These are phyloP conservation scores for Denticeps clupeoides DNA, from an alignment of 2,797 vertebrate species.

Conservation along the genomic window DNA sequence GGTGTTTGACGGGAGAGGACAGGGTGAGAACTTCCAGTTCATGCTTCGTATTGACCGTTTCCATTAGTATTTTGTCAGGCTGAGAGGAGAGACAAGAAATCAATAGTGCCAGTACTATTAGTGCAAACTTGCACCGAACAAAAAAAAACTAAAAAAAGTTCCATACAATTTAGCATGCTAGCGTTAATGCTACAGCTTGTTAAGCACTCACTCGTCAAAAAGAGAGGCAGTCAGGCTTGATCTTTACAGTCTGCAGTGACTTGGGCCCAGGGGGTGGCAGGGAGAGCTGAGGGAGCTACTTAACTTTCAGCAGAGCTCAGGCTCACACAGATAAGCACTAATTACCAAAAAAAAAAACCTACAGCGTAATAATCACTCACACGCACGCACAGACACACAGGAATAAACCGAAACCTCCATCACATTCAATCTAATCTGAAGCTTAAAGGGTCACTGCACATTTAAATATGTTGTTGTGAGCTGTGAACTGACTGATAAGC, in stretches of 20 bases:
- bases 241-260: constrained; percentile 43
- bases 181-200: constrained; percentile 52
- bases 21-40: constrained; percentile 55
- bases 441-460: too few species aligned
- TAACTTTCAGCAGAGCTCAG: constrained; percentile 35
- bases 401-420: constrained; percentile 1
- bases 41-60: constrained; percentile 61
- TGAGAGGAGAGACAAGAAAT: constrained; percentile 60
- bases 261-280: constrained; percentile 27
- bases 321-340: constrained; percentile 6
- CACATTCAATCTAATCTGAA: not conserved
- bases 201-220: constrained; percentile 43
- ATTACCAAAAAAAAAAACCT: constrained; percentile 3
- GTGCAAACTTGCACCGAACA: constrained; percentile 26
- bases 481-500: too few species aligned
- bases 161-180: constrained; percentile 54
- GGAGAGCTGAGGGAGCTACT: constrained; percentile 38
- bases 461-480: too few species aligned
- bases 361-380: not conserved
- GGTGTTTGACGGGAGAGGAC: constrained; percentile 37
- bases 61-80: constrained; percentile 62
- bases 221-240: constrained; percentile 37
- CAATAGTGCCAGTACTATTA: constrained; percentile 59
- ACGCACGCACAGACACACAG: constrained; percentile 13
- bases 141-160: constrained; percentile 52